Conservation (phyloP, 1,140 invertebrate genomes). For the Arion vulgaris region DNA sequence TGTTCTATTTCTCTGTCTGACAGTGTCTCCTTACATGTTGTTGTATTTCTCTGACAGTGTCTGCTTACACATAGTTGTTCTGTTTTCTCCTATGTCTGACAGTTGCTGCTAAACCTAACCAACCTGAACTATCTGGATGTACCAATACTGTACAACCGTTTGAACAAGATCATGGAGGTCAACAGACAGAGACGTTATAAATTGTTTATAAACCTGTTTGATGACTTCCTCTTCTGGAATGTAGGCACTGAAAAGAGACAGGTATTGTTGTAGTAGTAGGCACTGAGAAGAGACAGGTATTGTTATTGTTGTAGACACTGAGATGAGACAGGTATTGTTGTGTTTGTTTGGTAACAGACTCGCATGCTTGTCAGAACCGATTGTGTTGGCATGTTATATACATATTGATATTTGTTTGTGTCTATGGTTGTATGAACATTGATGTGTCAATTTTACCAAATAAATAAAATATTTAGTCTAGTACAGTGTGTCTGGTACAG, state of each 20-base stretch:
- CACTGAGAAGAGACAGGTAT: neutral
- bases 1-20: too few species aligned
- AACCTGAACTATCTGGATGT: neutral
- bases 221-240: constrained; percentile 8
- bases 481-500: too few species aligned
- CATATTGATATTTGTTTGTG: too few species aligned
- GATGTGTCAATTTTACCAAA: too few species aligned
- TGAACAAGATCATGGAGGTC: constrained; percentile 17
- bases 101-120: neutral
- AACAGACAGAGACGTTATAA: neutral
- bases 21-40: too few species aligned
- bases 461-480: too few species aligned
- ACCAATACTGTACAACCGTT: neutral
- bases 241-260: neutral
- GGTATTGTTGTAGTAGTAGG: neutral
- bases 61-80: too few species aligned
- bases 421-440: too few species aligned
- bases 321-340: neutral
- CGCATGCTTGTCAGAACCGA: too few species aligned
- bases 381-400: too few species aligned
- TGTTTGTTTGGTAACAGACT: too few species aligned
- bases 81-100: neutral
- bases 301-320: neutral
- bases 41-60: too few species aligned
- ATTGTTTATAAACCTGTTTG: constrained; percentile 6